These are phyloP conservation scores for Propithecus perrieri DNA, from an alignment of 2,797 vertebrate species.

Conservation along the genomic window DNA sequence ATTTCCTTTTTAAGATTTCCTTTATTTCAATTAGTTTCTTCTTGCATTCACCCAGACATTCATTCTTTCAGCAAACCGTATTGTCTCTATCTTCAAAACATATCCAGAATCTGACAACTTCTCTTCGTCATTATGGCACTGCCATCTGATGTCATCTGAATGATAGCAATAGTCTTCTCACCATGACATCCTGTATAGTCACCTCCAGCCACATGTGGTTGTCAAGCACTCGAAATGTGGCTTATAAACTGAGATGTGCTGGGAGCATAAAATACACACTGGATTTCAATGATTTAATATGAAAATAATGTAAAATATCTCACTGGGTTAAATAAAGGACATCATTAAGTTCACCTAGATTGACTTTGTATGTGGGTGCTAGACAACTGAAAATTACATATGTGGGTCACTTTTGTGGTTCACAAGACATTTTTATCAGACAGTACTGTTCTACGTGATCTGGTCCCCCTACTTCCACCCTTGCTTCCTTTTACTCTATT, in stretches of 20 bases:
- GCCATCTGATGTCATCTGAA: not conserved
- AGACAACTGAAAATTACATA: not conserved
- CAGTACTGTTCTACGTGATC: not conserved
- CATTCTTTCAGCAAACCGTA: not conserved
- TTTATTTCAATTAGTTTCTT: not conserved
- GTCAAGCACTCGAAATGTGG: not conserved
- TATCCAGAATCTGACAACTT: not conserved
- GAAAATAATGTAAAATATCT: not conserved
- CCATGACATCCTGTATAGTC: not conserved
- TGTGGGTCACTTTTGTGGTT: not conserved
- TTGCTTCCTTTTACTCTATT: not conserved
- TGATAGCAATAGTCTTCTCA: not conserved
- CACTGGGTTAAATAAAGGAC: not conserved
- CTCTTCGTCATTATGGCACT: not conserved
- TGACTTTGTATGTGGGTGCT: not conserved
- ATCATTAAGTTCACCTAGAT: not conserved
- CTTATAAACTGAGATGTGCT: not conserved
- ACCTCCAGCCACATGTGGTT: not conserved
- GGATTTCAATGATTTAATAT: not conserved
- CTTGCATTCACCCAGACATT: not conserved
- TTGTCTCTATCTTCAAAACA: not conserved
- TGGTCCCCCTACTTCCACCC: not conserved
- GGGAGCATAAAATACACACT: not conserved
- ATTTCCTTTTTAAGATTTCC: not conserved
- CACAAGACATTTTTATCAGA: not conserved